phyloP scores from a whole-genome alignment of 2,113 vertebrate genomes.

The Poeciliopsis turrubarensis region DNA sequence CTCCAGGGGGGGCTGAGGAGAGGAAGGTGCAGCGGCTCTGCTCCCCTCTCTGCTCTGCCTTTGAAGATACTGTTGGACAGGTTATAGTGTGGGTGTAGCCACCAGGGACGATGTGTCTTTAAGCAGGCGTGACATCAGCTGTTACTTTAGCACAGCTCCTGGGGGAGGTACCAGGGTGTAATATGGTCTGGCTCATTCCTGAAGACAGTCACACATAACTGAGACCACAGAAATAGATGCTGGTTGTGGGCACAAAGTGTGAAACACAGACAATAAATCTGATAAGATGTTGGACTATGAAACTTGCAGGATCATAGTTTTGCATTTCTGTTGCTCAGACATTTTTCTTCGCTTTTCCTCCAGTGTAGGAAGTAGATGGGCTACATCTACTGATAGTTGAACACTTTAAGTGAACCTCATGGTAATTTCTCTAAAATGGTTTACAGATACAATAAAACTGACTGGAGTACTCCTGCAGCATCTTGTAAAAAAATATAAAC shows the following conservation, averaged over 20 bases:
- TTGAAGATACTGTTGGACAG: slow-evolving; percentile 46
- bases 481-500: background rate
- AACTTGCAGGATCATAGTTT: background rate
- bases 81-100: slow-evolving; percentile 44
- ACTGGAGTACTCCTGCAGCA: background rate
- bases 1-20: slow-evolving; percentile 3
- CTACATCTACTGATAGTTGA: too few species aligned
- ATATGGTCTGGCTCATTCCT: slow-evolving; percentile 69
- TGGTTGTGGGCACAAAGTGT: slow-evolving; percentile 45
- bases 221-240: slow-evolving; percentile 77
- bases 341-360: too few species aligned
- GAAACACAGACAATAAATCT: slow-evolving; percentile 45
- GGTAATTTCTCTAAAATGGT: too few species aligned
- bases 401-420: too few species aligned
- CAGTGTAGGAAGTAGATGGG: too few species aligned
- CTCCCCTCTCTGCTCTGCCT: slow-evolving; percentile 51
- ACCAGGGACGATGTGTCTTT: slow-evolving; percentile 53
- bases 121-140: slow-evolving; percentile 73
- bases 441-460: background rate
- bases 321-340: background rate
- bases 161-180: slow-evolving; percentile 70
- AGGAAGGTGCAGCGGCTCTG: slow-evolving; percentile 40
- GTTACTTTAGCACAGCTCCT: slow-evolving; percentile 71
- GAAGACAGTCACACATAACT: slow-evolving; percentile 75
- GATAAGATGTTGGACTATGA: background rate